Base-by-base conservation (phyloP, 2,797 vertebrate species). In the Leptodactylus fallax region DNA sequence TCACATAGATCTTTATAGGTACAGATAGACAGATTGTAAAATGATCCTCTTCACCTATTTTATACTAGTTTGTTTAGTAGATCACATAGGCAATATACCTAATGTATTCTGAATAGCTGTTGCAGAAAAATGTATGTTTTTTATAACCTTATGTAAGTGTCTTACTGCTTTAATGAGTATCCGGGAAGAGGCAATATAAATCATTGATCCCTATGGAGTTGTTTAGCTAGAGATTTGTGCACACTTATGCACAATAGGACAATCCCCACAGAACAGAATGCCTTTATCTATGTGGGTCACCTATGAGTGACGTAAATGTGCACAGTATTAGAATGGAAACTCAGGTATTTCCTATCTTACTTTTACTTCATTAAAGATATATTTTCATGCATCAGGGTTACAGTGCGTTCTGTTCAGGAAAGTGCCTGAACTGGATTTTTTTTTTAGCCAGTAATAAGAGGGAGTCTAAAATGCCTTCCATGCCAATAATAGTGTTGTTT, bases 211-310 rank as follows among this genome's bases (percentile, higher is more conserved):
- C 71, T 77, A 85, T 78, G 56, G 61, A 49, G 83, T 78, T 76
- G 49, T 85, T 76, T 45, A 49, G 7, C 25, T 76, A 12, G 69
- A 74, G 69, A 51, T 77, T 63, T 85, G 72, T 85, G 83, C 74
- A 53, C 11, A 16, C 83, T 77, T 85, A 63, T 61, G 58, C 74
- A 77, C 74, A 53, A 77, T 77, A 63, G 83, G 56, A 78, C 58
- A 36, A 63, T 25, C 55, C 61, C 47, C 14, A 49, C 72, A 85
- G 74, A 49, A 77, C 51, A 27, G 47, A 77, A 85, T 77, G 83
- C 83, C 45, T 85, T 19, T 76, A 63, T n/a, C 72, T 63, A 85
- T 77, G 74, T 65, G 83, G 72, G 83, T 65, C 72, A 63, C 83
- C 60, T n/a, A 76, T 49, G n/a, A 58, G n/a, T 47, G 55, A 85